phyloP scores from a whole-genome alignment of 2,888 invertebrate species.

The Andricus curvator region DNA sequence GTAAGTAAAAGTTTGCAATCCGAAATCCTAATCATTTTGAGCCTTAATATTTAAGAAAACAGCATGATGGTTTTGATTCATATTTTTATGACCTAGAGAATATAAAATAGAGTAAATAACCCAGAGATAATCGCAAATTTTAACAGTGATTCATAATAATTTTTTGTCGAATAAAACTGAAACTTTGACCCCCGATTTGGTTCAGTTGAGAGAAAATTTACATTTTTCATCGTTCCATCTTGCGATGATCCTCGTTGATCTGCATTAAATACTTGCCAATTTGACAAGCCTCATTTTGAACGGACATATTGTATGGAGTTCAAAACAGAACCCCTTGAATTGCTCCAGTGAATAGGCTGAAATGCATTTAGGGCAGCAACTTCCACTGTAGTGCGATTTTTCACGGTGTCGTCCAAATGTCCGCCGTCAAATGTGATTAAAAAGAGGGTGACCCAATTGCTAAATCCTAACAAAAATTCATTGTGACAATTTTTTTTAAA shows the following conservation, averaged over 20 bases:
- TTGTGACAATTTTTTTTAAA: not conserved
- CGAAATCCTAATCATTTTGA: too few relatives aligned
- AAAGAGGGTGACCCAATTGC: conserved; percentile 17
- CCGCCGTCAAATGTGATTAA: conserved; percentile 56
- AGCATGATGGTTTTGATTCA: not conserved
- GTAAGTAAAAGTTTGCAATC: too few relatives aligned
- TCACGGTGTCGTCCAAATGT: conserved; percentile 68
- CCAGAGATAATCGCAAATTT: not conserved
- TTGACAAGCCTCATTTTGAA: conserved; percentile 67
- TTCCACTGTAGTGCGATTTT: conserved; percentile 53
- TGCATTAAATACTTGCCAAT: conserved; percentile 69
- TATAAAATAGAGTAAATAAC: not conserved
- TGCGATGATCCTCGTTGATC: conserved; percentile 65
- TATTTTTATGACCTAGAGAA: not conserved
- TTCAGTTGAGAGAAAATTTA: not conserved
- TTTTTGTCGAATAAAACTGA: not conserved
- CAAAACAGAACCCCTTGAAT: conserved; percentile 66
- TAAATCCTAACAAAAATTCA: not conserved
- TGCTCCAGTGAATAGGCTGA: conserved; percentile 62
- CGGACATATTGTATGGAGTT: conserved; percentile 60
- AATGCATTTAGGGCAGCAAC: conserved; percentile 62
- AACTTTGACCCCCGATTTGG: not conserved
- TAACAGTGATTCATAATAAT: not conserved
- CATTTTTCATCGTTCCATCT: conserved; percentile 53
- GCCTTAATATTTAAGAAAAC: not conserved